phyloP scores from a whole-genome alignment of 2,113 vertebrate species.

The Saguinus midas region DNA sequence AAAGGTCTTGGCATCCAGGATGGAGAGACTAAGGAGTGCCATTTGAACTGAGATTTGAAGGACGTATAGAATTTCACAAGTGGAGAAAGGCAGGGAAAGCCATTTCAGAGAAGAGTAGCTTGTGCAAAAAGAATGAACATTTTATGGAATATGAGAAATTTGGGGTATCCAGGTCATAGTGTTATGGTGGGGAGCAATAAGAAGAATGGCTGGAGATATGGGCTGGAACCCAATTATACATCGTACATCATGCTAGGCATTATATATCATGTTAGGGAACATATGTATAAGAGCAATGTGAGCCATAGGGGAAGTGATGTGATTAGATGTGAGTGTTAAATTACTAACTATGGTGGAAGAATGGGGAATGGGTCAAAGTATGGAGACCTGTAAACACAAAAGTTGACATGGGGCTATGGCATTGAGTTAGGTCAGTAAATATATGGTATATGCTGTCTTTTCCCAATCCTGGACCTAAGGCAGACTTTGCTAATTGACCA shows the following conservation, averaged over 20 bases:
- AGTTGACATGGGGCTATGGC: not conserved
- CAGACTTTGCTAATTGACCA: not conserved
- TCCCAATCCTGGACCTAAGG: not conserved
- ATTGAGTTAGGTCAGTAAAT: not conserved
- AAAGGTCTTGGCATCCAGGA: not conserved
- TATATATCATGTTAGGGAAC: too few relatives aligned
- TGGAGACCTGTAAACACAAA: not conserved
- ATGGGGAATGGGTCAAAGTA: not conserved
- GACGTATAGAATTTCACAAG: not conserved
- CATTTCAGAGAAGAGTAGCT: not conserved
- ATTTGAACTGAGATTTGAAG: not conserved
- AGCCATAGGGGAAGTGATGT: not conserved
- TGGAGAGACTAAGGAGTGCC: not conserved
- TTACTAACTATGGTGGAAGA: not conserved
- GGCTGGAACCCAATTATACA: not conserved
- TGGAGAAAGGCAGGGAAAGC: not conserved
- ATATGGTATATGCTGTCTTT: not conserved
- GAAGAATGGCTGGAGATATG: not conserved
- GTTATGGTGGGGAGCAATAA: not conserved
- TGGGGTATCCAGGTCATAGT: not conserved
- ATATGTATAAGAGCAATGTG: not conserved
- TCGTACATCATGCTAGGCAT: fast-evolving
- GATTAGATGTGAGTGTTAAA: not conserved
- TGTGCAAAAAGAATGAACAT: not conserved
- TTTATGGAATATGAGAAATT: not conserved